Evolutionary conservation across 2,797 vertebrate genomes (phyloP).

Genomic region (Eulemur rubriventer): DNA sequence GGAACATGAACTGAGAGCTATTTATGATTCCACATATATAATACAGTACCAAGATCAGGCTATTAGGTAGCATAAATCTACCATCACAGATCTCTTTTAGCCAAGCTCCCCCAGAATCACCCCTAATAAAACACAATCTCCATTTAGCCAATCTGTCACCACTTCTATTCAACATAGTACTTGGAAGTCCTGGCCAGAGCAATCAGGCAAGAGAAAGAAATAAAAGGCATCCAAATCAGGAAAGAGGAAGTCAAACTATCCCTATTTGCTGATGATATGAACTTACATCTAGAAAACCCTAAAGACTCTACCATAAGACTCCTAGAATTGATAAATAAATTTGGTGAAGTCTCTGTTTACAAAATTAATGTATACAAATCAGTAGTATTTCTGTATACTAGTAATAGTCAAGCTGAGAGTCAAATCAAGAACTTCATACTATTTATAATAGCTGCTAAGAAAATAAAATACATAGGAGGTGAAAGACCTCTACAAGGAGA

Average conservation of each 20-base stretch:
- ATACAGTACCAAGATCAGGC: not conserved
- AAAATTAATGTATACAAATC: not conserved
- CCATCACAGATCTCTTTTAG: too few relatives aligned
- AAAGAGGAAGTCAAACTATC: not conserved
- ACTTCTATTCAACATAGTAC: not conserved
- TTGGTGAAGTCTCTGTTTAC: not conserved
- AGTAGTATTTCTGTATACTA: too few relatives aligned
- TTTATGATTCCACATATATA: not conserved
- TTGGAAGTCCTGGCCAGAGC: not conserved
- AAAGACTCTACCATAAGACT: not conserved
- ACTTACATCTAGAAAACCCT: not conserved
- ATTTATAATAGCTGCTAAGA: too few relatives aligned
- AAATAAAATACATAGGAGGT: too few relatives aligned
- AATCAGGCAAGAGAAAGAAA: not conserved
- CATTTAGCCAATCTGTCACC: not conserved
- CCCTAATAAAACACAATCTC: not conserved
- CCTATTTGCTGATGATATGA: not conserved
- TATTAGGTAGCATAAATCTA: not conserved
- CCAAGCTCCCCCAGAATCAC: rapidly evolving
- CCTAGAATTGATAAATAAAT: not conserved
- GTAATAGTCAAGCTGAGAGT: too few relatives aligned
- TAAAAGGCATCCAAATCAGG: not conserved
- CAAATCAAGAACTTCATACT: too few relatives aligned
- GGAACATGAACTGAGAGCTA: not conserved
- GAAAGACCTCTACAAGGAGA: too few relatives aligned